phyloP scores from a whole-genome alignment of 2,888 invertebrate species.

The Leptinotarsa tumamoca region DNA sequence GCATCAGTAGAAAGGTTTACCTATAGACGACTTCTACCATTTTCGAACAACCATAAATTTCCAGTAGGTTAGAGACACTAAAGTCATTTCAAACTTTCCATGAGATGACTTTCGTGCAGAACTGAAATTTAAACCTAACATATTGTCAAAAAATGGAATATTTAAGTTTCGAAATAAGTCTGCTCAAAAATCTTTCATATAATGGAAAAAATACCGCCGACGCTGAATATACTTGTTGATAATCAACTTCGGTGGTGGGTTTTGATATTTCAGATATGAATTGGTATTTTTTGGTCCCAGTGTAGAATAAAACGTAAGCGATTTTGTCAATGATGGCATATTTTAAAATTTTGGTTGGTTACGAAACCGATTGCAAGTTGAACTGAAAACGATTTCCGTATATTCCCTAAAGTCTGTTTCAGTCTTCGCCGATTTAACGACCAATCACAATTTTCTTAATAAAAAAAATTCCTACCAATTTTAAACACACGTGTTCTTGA shows the following conservation, averaged over 20 bases:
- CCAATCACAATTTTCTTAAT: slow-evolving; percentile 61
- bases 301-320: slow-evolving; percentile 53
- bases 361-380: slow-evolving; percentile 38
- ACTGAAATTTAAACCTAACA: slow-evolving; percentile 58
- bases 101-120: slow-evolving; percentile 49
- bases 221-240: slow-evolving; percentile 37
- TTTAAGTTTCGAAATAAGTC: slow-evolving; percentile 52
- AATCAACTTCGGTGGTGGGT: slow-evolving; percentile 57
- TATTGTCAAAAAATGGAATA: slow-evolving; percentile 68
- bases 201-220: slow-evolving; percentile 51
- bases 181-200: slow-evolving; percentile 40
- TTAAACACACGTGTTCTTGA: slow-evolving; percentile 44
- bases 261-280: slow-evolving; percentile 66
- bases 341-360: slow-evolving; percentile 54
- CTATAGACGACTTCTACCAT: not conserved
- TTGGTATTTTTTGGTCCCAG: slow-evolving; percentile 65
- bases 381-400: slow-evolving; percentile 44
- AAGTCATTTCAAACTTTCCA: slow-evolving; percentile 46
- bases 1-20: too few species aligned
- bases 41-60: slow-evolving; percentile 24
- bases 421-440: slow-evolving; percentile 63
- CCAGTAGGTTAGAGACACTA: slow-evolving; percentile 43
- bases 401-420: slow-evolving; percentile 56
- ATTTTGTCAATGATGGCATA: slow-evolving; percentile 60
- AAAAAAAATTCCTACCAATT: slow-evolving; percentile 50